Conservation (phyloP, 2,797 vertebrate species). For the Tinamus major region DNA sequence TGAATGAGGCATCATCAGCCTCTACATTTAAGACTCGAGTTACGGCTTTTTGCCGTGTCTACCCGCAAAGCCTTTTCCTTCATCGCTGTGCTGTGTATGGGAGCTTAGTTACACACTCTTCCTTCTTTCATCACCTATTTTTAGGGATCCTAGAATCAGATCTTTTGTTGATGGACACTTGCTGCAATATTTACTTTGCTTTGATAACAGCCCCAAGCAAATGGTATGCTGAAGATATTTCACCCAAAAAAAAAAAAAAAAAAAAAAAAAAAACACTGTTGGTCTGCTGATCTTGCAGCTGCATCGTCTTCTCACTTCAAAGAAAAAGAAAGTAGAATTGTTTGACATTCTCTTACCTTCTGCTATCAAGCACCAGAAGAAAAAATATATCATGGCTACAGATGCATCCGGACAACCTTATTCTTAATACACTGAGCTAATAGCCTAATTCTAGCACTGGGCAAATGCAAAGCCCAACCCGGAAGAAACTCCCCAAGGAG, state of each 20-base stretch:
- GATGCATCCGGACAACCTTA: neutral
- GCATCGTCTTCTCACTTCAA: neutral
- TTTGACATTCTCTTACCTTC: neutral
- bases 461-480: neutral
- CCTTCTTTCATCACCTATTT: neutral
- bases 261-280: neutral
- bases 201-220: neutral
- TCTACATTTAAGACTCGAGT: neutral
- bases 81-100: neutral
- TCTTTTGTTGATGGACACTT: neutral
- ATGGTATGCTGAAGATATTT: neutral
- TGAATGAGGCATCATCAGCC: neutral
- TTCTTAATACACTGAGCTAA: neutral
- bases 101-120: neutral
- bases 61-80: neutral
- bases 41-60: neutral
- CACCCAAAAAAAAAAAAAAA: neutral
- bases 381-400: neutral
- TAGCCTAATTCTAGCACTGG: neutral
- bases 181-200: neutral
- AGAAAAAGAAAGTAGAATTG: neutral
- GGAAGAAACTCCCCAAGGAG: no score
- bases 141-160: neutral
- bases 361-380: neutral
- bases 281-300: accelerated